A percentile compares a stretch with the other conserved stretches of the same genome.
Evolutionary conservation across 1,140 invertebrate species (phyloP).

Genomic region (Polypedilum pembai): DNA sequence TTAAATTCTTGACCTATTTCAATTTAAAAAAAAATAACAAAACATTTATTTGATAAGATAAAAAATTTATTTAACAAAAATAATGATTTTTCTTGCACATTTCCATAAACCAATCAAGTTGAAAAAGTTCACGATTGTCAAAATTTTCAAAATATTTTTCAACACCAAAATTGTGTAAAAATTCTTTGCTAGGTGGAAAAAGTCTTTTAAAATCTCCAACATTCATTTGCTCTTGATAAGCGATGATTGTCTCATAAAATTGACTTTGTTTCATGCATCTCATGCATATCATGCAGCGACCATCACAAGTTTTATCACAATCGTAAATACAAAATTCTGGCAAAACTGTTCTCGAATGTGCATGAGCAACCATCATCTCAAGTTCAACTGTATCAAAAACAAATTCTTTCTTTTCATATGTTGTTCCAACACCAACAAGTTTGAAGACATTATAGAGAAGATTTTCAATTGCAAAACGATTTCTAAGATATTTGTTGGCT

Average conservation of each 20-base stretch:
- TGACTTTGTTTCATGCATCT: slow-evolving; percentile 9
- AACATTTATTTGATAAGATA: no score
- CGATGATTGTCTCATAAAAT: neutral
- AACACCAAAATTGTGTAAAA: neutral
- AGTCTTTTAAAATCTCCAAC: neutral
- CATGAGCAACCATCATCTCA: slow-evolving; percentile 3
- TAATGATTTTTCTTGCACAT: neutral
- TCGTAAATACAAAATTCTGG: slow-evolving; percentile 7
- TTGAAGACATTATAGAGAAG: neutral
- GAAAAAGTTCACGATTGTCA: neutral
- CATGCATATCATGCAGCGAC: neutral
- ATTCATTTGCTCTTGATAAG: neutral
- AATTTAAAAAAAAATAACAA: no score
- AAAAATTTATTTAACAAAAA: no score
- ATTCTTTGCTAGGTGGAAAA: neutral
- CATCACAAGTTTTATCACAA: neutral
- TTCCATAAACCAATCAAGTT: neutral
- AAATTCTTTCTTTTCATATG: neutral
- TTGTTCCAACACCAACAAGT: neutral
- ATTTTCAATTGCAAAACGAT: neutral
- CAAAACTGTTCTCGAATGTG: neutral
- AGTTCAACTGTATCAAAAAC: neutral
- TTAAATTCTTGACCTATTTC: no score
- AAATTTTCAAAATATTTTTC: neutral
- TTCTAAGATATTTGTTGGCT: neutral